Conservation (phyloP, 1,140 invertebrate species). For the Homalodisca vitripennis region DNA sequence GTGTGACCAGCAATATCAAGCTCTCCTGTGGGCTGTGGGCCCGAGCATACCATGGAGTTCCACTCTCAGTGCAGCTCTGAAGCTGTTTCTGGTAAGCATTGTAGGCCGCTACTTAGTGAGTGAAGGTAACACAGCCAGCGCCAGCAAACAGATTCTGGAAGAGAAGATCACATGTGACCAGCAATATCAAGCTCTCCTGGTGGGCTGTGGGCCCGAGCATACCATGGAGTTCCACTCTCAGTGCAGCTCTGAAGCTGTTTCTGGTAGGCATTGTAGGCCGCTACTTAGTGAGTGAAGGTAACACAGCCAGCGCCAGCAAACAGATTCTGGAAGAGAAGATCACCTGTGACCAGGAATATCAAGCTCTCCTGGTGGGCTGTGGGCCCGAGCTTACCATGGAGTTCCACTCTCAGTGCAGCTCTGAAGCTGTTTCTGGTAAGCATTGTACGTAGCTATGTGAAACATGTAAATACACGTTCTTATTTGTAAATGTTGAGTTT, state of each 20-base stretch:
- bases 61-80: slow-evolving; percentile 57
- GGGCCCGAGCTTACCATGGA: slow-evolving; percentile 55
- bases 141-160: slow-evolving; percentile 7
- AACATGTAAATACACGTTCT: no score
- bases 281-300: slow-evolving; percentile 36
- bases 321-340: slow-evolving; percentile 15
- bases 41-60: slow-evolving; percentile 61
- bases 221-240: slow-evolving; percentile 69
- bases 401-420: slow-evolving; percentile 62
- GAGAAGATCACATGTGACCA: slow-evolving; percentile 19
- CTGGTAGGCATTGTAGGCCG: slow-evolving; percentile 28
- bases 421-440: slow-evolving; percentile 34
- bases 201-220: slow-evolving; percentile 37
- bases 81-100: slow-evolving; percentile 33
- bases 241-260: slow-evolving; percentile 48
- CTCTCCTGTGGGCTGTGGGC: slow-evolving; percentile 32
- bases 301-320: slow-evolving; percentile 27
- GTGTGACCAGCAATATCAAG: slow-evolving; percentile 20
- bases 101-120: slow-evolving; percentile 37
- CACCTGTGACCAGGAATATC: slow-evolving; percentile 22
- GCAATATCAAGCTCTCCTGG: slow-evolving; percentile 13
- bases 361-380: slow-evolving; percentile 34
- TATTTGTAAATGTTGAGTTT: no score
- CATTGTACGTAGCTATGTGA: slow-evolving; percentile 33
- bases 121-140: slow-evolving; percentile 32